Evolutionary conservation across 1,140 invertebrate genomes (phyloP).

Genomic region (Cyrtorhinus lividipennis): DNA sequence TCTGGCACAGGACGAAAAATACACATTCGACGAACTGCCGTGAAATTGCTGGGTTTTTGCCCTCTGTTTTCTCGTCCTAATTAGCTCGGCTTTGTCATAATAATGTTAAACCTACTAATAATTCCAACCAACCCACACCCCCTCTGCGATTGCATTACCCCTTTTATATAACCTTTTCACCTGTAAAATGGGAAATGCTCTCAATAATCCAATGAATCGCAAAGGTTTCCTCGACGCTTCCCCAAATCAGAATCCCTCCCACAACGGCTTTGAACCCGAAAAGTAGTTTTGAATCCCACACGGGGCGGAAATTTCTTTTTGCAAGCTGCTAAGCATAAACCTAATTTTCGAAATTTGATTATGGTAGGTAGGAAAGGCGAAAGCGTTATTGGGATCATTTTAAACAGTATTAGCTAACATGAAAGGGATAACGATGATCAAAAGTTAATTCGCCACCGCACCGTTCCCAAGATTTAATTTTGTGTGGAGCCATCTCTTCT

Average conservation of each 20-base stretch:
- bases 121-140: neutral
- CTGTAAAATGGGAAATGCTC: too few species aligned
- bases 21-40: too few species aligned
- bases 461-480: neutral
- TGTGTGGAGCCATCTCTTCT: neutral
- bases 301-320: neutral
- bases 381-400: neutral
- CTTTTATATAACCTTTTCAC: too few species aligned
- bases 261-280: neutral
- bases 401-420: too few species aligned
- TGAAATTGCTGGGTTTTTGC: too few species aligned
- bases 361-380: neutral
- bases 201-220: neutral
- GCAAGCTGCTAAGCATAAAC: neutral
- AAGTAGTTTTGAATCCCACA: neutral
- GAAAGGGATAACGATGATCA: neutral
- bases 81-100: neutral
- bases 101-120: neutral
- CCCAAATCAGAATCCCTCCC: neutral
- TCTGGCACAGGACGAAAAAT: too few species aligned
- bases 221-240: neutral
- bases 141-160: neutral
- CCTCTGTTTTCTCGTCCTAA: too few species aligned
- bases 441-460: neutral
- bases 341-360: neutral